These are phyloP conservation scores for Rousettus madagascariensis DNA, from an alignment of 2,797 vertebrate species.

Conservation along the genomic window DNA sequence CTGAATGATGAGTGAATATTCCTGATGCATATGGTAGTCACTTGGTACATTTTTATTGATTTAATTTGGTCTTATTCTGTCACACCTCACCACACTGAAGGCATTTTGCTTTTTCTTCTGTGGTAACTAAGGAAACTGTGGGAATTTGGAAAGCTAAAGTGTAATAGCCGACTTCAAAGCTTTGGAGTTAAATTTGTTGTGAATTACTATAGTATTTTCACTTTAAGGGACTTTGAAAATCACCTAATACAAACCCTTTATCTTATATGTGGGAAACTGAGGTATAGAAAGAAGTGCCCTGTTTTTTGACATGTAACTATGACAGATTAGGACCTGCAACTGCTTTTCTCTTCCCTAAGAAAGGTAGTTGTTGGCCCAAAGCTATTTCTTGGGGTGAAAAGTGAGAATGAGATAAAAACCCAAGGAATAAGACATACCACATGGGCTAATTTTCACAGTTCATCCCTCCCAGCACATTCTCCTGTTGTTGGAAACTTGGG, in stretches of 20 bases:
- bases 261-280: constrained; percentile 44
- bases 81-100: constrained; percentile 3
- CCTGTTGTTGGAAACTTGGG: not conserved
- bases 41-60: constrained; percentile 38
- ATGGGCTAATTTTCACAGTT: not conserved
- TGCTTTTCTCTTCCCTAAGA: constrained; percentile 28
- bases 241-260: not conserved
- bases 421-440: not conserved
- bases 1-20: not conserved
- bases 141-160: constrained; percentile 27
- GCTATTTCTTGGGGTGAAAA: constrained; percentile 25
- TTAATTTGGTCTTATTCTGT: constrained; percentile 34
- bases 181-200: constrained; percentile 37
- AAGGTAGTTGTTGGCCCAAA: not conserved
- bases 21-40: not conserved
- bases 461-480: not conserved
- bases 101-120: constrained; percentile 47
- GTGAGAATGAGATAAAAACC: constrained; percentile 36
- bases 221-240: not conserved
- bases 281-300: not conserved
- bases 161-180: constrained; percentile 33
- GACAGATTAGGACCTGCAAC: not conserved
- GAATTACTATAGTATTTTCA: constrained; percentile 47
- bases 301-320: not conserved
- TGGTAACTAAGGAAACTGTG: constrained; percentile 54